A percentile compares a stretch with the other conserved stretches of the same genome.
These are phyloP conservation scores for Ornithoptera priamus DNA, from an alignment of 2,888 invertebrate species.

Conservation along the genomic window DNA sequence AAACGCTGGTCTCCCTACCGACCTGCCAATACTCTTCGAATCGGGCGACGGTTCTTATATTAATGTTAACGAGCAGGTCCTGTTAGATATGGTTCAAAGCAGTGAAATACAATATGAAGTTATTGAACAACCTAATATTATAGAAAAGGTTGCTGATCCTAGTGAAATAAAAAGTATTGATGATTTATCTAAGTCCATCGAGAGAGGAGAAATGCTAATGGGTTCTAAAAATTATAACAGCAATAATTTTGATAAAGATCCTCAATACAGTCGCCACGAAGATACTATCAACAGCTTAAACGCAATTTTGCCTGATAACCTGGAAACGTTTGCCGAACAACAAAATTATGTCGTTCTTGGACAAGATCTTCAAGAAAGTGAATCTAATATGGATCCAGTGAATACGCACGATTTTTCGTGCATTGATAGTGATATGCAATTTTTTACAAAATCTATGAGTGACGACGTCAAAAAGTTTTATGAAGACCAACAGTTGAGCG, in stretches of 20 bases:
- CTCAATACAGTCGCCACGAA: slow-evolving; percentile 54
- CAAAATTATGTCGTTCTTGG: slow-evolving; percentile 69
- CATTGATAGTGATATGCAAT: slow-evolving; percentile 74
- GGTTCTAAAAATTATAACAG: slow-evolving; percentile 53
- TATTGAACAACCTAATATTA: slow-evolving; percentile 76
- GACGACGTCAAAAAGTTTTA: slow-evolving; percentile 75
- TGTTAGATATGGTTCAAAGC: slow-evolving; percentile 77
- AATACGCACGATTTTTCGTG: slow-evolving; percentile 67
- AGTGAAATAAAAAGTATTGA: slow-evolving; percentile 76
- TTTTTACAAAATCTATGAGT: slow-evolving; percentile 73
- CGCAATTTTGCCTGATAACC: slow-evolving; percentile 66
- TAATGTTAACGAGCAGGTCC: slow-evolving; percentile 82
- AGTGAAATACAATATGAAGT: slow-evolving; percentile 77
- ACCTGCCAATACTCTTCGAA: slow-evolving; percentile 81
- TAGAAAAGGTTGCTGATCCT: slow-evolving; percentile 72
- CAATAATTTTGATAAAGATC: slow-evolving; percentile 55
- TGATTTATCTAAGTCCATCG: slow-evolving; percentile 73
- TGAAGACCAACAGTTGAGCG: slow-evolving; percentile 64
- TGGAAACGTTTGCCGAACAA: slow-evolving; percentile 68
- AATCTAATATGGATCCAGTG: slow-evolving; percentile 55
- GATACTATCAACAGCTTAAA: slow-evolving; percentile 68
- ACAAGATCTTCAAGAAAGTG: slow-evolving; percentile 55
- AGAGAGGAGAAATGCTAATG: slow-evolving; percentile 68
- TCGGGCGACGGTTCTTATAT: slow-evolving; percentile 83
- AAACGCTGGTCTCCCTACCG: slow-evolving; percentile 70